Evolutionary conservation across 1,140 invertebrate species (phyloP).

Genomic region (Drosophila fuyamai): DNA sequence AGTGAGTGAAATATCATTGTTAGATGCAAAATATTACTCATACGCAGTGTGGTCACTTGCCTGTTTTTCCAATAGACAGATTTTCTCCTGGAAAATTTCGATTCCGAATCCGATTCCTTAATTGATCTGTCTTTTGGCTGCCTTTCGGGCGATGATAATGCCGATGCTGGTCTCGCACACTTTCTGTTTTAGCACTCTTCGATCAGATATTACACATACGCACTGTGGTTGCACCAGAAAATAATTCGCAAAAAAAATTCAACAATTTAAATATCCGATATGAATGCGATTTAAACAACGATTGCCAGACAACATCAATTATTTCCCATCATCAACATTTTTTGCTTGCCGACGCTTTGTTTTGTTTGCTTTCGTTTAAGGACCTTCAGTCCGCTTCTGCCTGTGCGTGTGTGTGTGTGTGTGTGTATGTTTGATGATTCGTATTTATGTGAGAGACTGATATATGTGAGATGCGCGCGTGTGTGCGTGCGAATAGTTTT

Average conservation of each 20-base stretch:
- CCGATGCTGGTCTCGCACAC: constrained; percentile 10
- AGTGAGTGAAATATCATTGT: constrained; percentile 3
- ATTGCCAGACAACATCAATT: constrained; percentile 25
- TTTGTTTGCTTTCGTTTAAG: constrained; percentile 52
- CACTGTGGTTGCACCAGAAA: constrained; percentile 71
- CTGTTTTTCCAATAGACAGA: constrained; percentile 16
- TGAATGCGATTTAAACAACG: constrained; percentile 3
- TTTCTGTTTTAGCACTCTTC: constrained; percentile 8
- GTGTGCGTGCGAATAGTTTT: constrained; percentile 47
- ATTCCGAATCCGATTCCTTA: constrained; percentile 8
- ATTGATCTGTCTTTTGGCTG: constrained; percentile 19
- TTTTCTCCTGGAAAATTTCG: neutral
- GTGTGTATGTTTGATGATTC: constrained; percentile 4
- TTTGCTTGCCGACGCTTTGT: constrained; percentile 40
- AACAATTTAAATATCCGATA: constrained; percentile 17
- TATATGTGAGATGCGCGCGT: constrained; percentile 16
- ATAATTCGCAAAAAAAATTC: constrained; percentile 71
- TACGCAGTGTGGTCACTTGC: constrained; percentile 68
- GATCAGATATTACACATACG: constrained; percentile 65
- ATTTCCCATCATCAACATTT: constrained; percentile 19
- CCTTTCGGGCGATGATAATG: constrained; percentile 5
- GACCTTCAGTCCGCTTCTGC: constrained; percentile 12
- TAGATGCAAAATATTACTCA: constrained; percentile 48
- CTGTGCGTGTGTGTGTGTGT: neutral
- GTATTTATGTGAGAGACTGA: constrained; percentile 10